Base-by-base conservation (phyloP, 2,113 vertebrate species). In the Cariama cristata region DNA sequence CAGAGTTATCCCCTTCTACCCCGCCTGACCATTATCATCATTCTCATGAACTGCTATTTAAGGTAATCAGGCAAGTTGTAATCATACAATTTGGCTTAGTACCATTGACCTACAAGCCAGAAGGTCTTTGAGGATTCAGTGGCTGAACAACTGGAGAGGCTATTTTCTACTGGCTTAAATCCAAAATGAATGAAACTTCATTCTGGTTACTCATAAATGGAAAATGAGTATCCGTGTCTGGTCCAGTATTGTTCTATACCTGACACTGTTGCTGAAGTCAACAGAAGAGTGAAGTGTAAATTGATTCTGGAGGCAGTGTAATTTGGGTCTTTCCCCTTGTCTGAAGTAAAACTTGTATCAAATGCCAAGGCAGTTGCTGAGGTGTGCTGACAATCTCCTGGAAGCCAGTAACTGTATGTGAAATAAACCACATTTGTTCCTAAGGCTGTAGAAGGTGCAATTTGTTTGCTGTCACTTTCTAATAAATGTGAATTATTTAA, bases 21-120 rank as follows among this genome's bases (percentile, higher is more conserved):
- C 22, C 26, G 55, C 18, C n/a, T 50, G 9, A 53, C 30, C 42
- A 12, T 50, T 35, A 16, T 33, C 28, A 23, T 55, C 30, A 4
- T 94, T 92, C 53, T 88, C 85, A 40, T 92, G n/a, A 92, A 38
- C 42, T 95, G 75, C 67, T 82, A 26, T 91, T 96, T 91, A 81
- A 81, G 44, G 69, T 85, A 79, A 87, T 89, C 24, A 6, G 32
- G 49, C 40, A 53, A 75, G 40, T 56, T 87, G n/a, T 80, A 76
- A 28, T 87, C 17, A 20, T 58, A 38, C 49, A 49, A 8, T 85
- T 95, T 96, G 73, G 24, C 62, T 88, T 76, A 45, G 27, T 76
- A 75, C 27, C 30, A 16, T 15, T 89, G 40, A 84, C 53, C 52
- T 89, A n/a, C 44, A 79, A 84, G 40, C 68, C 38, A 90, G 53